Conservation (phyloP, 23 tunicate genomes). For the Halocynthia aurantium region DNA sequence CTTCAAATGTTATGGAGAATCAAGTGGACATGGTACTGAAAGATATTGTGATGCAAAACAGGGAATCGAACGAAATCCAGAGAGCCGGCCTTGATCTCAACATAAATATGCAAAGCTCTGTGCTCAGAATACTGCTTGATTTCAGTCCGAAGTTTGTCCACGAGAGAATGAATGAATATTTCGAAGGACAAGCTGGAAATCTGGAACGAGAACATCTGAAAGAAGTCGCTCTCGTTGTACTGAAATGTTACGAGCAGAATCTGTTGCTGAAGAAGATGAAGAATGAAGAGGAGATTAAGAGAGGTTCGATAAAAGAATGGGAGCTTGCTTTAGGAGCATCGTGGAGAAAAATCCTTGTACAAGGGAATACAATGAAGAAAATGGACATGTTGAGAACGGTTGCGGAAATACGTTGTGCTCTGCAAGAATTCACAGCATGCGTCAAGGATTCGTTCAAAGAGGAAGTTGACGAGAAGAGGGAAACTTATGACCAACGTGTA, state of each 20-base stretch:
- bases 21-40: too few species aligned
- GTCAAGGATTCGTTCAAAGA: not conserved
- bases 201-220: not conserved
- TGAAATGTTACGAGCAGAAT: constrained; percentile 12
- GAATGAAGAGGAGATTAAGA: too few species aligned
- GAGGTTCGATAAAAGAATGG: too few species aligned
- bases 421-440: not conserved
- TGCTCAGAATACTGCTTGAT: constrained; percentile 6
- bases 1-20: too few species aligned
- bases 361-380: too few species aligned
- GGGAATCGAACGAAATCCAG: constrained; percentile 2
- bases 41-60: too few species aligned
- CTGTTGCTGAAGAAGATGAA: too few species aligned
- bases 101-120: not conserved
- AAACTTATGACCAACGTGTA: not conserved
- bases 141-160: not conserved
- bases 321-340: too few species aligned
- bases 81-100: constrained; percentile 5
- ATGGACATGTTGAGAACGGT: not conserved
- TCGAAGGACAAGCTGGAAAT: not conserved
- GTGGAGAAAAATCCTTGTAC: too few species aligned
- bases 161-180: not conserved
- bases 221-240: not conserved
- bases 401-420: not conserved
- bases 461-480: not conserved